Percentiles rank a stretch among this genome's conserved stretches.
Conservation (phyloP, 1,140 invertebrate species). For the Rhagoletis zephyria region DNA sequence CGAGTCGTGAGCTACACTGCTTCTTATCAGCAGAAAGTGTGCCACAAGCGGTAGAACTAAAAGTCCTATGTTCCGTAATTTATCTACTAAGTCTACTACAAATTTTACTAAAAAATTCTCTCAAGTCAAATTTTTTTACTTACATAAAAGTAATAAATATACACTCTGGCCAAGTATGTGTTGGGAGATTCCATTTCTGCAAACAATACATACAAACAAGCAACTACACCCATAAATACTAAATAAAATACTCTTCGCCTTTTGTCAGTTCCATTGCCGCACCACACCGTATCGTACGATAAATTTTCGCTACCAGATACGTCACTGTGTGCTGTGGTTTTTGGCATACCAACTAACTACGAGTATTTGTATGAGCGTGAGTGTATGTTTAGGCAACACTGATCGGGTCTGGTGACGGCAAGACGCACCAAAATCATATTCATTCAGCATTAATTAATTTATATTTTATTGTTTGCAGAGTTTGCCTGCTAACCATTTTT, state of each 20-base stretch:
- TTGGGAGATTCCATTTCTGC: not conserved
- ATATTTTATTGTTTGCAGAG: not conserved
- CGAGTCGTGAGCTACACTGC: too few species aligned
- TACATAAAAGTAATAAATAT: too few species aligned
- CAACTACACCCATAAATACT: not conserved
- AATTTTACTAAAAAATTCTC: too few species aligned
- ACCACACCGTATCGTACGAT: constrained; percentile 55
- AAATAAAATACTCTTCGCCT: not conserved
- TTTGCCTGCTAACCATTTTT: not conserved
- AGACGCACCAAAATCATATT: constrained; percentile 28
- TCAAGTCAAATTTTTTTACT: too few species aligned
- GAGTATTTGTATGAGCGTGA: constrained; percentile 59
- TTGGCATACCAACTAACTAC: constrained; percentile 19
- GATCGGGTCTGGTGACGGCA: not conserved
- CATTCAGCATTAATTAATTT: not conserved
- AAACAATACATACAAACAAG: not conserved
- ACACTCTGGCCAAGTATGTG: too few species aligned
- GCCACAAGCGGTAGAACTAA: too few species aligned
- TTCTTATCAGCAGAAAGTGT: too few species aligned
- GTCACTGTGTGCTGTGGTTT: not conserved
- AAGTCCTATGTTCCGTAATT: too few species aligned
- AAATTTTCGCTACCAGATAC: constrained; percentile 8
- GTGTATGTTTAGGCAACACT: not conserved
- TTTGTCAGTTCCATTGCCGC: constrained; percentile 9
- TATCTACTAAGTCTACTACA: too few species aligned